A percentile compares a stretch with the other conserved stretches of the same genome.
These are phyloP conservation scores for Rhorus exstirpatorius DNA, from an alignment of 2,888 invertebrate genomes.

Conservation along the genomic window DNA sequence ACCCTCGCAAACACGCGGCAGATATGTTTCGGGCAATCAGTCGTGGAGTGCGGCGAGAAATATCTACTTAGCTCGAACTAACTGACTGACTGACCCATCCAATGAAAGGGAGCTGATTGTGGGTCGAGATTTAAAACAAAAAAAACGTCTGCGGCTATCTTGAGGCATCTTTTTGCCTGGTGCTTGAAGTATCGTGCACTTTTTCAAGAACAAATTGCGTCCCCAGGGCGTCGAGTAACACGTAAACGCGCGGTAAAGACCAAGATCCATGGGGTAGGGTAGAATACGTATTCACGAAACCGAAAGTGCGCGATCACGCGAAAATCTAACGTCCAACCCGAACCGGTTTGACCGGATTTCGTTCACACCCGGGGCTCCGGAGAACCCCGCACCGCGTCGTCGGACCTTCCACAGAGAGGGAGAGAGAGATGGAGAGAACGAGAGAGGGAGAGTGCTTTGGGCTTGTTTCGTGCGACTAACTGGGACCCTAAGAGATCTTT, in stretches of 20 bases:
- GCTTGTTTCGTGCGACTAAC: slow-evolving; percentile 30
- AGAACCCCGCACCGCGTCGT: slow-evolving; percentile 52
- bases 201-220: slow-evolving; percentile 20
- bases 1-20: slow-evolving; percentile 28
- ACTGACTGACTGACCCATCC: slow-evolving; percentile 50
- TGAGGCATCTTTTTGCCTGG: slow-evolving; percentile 59
- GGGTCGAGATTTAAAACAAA: not conserved
- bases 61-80: slow-evolving; percentile 30
- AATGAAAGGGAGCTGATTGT: slow-evolving; percentile 2
- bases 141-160: slow-evolving; percentile 11
- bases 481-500: slow-evolving; percentile 45
- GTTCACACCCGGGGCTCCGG: slow-evolving; percentile 72
- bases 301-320: slow-evolving; percentile 86
- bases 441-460: slow-evolving; percentile 47
- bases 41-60: slow-evolving; percentile 31
- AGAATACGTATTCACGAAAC: slow-evolving; percentile 84
- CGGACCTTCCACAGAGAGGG: slow-evolving; percentile 38
- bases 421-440: slow-evolving; percentile 42
- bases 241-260: slow-evolving; percentile 57
- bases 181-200: slow-evolving; percentile 50
- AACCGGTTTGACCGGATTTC: slow-evolving; percentile 86
- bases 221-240: slow-evolving; percentile 79
- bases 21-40: slow-evolving; percentile 36
- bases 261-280: not conserved
- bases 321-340: slow-evolving; percentile 86